Evolutionary conservation across 2,797 vertebrate species (phyloP).

Genomic region (Cynodonichthys magdalenae): DNA sequence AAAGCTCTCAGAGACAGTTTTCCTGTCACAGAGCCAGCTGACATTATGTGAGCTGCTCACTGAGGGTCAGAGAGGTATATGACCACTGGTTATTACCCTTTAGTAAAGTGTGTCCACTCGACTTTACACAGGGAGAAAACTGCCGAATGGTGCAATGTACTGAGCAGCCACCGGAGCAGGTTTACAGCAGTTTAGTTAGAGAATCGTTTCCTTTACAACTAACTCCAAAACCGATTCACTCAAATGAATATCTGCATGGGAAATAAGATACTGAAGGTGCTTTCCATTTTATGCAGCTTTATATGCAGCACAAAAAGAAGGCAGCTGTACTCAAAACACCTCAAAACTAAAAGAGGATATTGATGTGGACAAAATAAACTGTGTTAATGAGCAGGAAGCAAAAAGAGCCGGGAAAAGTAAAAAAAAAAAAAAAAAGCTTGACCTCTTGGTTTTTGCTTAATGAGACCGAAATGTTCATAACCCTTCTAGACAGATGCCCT

Average conservation of each 20-base stretch:
- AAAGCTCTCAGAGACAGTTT: conserved; percentile 15
- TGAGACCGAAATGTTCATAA: conserved; percentile 62
- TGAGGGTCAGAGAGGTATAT: conserved; percentile 1
- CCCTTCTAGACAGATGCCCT: conserved; percentile 43
- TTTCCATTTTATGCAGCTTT: not conserved
- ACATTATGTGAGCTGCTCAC: conserved; percentile 36
- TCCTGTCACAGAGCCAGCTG: conserved; percentile 11
- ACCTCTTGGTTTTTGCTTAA: conserved; percentile 64
- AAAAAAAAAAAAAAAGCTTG: conserved; percentile 1
- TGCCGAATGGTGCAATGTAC: not conserved
- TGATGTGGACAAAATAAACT: conserved; percentile 60
- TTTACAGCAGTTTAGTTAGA: too few species aligned
- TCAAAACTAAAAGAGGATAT: conserved; percentile 13
- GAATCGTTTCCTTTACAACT: too few species aligned
- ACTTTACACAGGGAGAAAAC: conserved; percentile 9
- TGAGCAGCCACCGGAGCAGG: not conserved
- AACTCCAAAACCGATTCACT: too few species aligned
- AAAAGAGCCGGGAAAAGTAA: not conserved
- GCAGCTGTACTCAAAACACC: not conserved
- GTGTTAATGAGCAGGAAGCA: conserved; percentile 63
- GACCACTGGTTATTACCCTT: conserved; percentile 26
- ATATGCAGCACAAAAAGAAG: not conserved
- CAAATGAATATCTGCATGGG: not conserved
- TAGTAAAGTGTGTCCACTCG: conserved; percentile 22
- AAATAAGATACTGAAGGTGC: too few species aligned